Base-by-base conservation (phyloP, 92 coral and sea anemone genomes). In the Chrysogorgia sp. region DNA sequence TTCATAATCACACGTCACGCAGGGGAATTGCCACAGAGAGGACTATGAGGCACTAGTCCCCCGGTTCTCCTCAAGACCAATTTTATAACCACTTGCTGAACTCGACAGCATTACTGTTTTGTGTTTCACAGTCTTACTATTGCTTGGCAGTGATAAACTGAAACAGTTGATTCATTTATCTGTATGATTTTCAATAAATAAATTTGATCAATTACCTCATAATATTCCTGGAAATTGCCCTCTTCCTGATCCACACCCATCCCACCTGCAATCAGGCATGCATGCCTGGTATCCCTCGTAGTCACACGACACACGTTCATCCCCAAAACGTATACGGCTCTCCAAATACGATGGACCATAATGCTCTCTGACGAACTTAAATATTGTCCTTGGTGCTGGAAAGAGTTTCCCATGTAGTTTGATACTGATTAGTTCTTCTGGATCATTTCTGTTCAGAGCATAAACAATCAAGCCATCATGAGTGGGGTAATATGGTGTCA, bases 251-350 rank as follows among this genome's bases (percentile, higher is more conserved):
- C 79, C 79, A 72, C 79, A 72, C 20, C 79, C 79, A 56, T 35
- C 31, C 79, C 79, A 72, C 61, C 79, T 53, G 79, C 79, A 72
- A 34, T 72, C 79, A 53, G 79, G 79, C 79, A 72, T 72, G 65
- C 79, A 72, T 49, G 79, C 79, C 22, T 72, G 79, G 52, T 72
- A 52, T 53, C 79, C 79, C 12, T 72, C 65, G 37, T 72, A 72
- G 52, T 72, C 79, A 55, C 79, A 72, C 32, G 79, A 72, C 30
- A 72, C 79, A 49, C 79, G 79, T 32, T 72, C 79, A 53, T 72
- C 79, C 1, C 79, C 79, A 72, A 72, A 72, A 30, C 79, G 63
- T 2, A 72, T 72, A 3, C 79, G 79, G 55, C 79, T 72, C 22
- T 72, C 79, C 79, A 72, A 24, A 56, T 53, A 72, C 0, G 79